Evolutionary conservation across 2,888 invertebrate genomes (phyloP), one percentile per base, ranked within the genome.

Genomic region (Agriopis leucophaearia): DNA sequence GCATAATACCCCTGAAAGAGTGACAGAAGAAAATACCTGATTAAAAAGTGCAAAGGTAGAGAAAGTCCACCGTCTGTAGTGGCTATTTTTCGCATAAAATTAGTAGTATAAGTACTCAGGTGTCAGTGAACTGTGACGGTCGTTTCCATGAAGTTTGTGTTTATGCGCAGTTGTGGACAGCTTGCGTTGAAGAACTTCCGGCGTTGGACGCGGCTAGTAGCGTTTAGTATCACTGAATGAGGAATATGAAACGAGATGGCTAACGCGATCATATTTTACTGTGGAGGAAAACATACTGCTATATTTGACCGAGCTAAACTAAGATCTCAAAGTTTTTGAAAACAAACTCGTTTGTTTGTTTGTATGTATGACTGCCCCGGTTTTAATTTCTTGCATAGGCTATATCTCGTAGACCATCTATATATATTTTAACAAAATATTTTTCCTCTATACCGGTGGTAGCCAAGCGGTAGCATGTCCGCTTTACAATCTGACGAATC

Each of bases 111-210:
- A 13, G 38, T 57, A 62, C 66, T 62, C 51, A 8, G n/a, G 50
- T 15, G 27, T 44, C 50, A 35, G 36, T 52, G n/a, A 18, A 62
- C 45, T 58, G 62, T 27, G 47, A 15, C 42, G 47, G 15, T 54
- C 38, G 42, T 15, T 58, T 44, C 58, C 60, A 64, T 69, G 60
- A 69, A 69, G 60, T 69, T 64, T 50, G 64, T 69, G 68, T 69
- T 69, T 69, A 69, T 69, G 68, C 64, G 68, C 68, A 64, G 64
- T 69, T 69, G 56, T 61, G 68, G 68, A 68, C 68, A 64, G 68
- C 68, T 68, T 64, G 68, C 64, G 64, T 64, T 68, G 64, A 68
- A 60, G 64, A 40, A 68, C 64, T 68, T 68, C 68, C 60, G 64
- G 48, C 56, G 51, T 36, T 62, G 56, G 60, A 69, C 64, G 40